A percentile compares a stretch with the other conserved stretches of the same genome.
Conservation (phyloP, 2,888 invertebrate genomes). For the Andrena dorsata region DNA sequence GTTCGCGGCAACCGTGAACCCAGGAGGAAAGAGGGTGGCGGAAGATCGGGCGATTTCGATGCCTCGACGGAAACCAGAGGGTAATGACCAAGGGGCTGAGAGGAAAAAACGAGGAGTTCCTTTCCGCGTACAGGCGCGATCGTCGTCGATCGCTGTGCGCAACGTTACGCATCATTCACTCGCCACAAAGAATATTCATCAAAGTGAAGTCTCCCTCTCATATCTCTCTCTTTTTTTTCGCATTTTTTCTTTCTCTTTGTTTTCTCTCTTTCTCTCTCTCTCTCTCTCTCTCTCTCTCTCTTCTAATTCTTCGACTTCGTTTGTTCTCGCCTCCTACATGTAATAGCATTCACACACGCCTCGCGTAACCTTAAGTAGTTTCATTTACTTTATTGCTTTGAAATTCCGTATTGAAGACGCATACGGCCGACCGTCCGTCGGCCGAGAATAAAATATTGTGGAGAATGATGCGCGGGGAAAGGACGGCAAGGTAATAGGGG, state of each 20-base stretch:
- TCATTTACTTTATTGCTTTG: constrained; percentile 83
- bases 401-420: constrained; percentile 82
- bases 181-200: constrained; percentile 34
- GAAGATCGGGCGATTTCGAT: constrained; percentile 52
- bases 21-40: constrained; percentile 6
- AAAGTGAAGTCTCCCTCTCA: constrained; percentile 27
- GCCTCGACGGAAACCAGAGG: constrained; percentile 41
- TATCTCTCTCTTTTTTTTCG: not conserved
- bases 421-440: constrained; percentile 49
- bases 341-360: constrained; percentile 62
- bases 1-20: constrained; percentile 38
- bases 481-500: constrained; percentile 37
- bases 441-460: constrained; percentile 61
- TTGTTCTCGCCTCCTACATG: constrained; percentile 2
- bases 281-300: not conserved
- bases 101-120: constrained; percentile 38
- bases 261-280: constrained; percentile 2
- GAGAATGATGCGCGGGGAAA: constrained; percentile 58
- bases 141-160: constrained; percentile 43
- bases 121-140: constrained; percentile 44
- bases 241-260: not conserved
- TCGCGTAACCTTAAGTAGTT: constrained; percentile 74
- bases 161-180: constrained; percentile 55
- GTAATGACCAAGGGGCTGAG: constrained; percentile 23
- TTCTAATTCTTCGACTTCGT: constrained; percentile 4